These are phyloP conservation scores for Tetragonula carbonaria DNA, from an alignment of 2,888 invertebrate genomes.

Conservation along the genomic window DNA sequence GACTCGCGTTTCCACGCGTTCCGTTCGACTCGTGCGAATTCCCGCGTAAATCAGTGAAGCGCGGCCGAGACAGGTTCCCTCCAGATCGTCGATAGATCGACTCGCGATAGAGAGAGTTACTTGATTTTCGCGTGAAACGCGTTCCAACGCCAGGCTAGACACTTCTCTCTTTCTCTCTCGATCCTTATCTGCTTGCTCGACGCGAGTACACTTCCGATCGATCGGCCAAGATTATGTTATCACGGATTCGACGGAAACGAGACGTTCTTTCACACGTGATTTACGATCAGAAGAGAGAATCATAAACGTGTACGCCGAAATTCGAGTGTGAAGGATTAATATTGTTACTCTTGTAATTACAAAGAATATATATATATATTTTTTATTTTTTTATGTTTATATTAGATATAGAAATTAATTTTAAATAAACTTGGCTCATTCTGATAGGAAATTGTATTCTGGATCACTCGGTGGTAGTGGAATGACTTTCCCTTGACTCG, in stretches of 20 bases:
- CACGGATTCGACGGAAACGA: constrained; percentile 32
- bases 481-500: too few relatives aligned
- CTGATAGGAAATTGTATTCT: too few relatives aligned
- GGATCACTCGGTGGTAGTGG: too few relatives aligned
- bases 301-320: background rate
- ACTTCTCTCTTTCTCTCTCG: background rate
- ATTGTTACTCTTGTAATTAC: too few relatives aligned
- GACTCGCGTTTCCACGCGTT: constrained; percentile 21
- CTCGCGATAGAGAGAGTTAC: constrained; percentile 33
- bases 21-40: background rate
- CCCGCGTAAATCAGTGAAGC: constrained; percentile 32
- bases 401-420: too few relatives aligned
- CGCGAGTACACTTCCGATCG: constrained; percentile 23
- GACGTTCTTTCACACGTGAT: constrained; percentile 7
- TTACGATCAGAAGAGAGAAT: background rate
- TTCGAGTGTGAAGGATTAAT: background rate
- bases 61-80: constrained; percentile 29
- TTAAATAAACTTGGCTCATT: too few relatives aligned
- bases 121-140: constrained; percentile 51
- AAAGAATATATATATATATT: too few relatives aligned
- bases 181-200: constrained; percentile 35
- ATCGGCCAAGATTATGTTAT: constrained; percentile 56
- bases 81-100: constrained; percentile 38
- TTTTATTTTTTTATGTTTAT: too few relatives aligned
- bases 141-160: constrained; percentile 11